These are phyloP conservation scores for Murina feae DNA, from an alignment of 2,113 vertebrate genomes.

Conservation along the genomic window DNA sequence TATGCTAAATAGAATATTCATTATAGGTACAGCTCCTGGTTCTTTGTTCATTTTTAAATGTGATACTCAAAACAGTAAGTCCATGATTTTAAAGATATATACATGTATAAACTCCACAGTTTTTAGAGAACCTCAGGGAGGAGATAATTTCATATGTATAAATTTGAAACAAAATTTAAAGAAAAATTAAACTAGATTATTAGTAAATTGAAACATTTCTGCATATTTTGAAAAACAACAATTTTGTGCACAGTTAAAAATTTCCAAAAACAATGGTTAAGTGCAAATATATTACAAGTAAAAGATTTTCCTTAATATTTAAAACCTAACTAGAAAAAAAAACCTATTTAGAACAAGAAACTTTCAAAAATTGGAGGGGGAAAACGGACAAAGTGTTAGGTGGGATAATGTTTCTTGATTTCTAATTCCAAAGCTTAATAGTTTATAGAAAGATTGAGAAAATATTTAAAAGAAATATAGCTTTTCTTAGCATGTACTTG, in stretches of 20 bases:
- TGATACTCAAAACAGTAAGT: constrained; percentile 1
- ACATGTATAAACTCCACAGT: not conserved
- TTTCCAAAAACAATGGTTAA: not conserved
- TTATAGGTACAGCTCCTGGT: not conserved
- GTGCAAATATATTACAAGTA: not conserved
- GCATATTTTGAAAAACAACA: constrained; percentile 10
- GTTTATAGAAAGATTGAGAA: not conserved
- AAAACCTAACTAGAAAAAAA: not conserved
- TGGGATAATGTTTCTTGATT: not conserved
- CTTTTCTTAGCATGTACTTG: not conserved
- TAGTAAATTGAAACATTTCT: constrained; percentile 12
- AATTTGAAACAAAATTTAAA: not conserved
- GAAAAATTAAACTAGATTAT: not conserved
- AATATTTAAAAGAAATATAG: not conserved
- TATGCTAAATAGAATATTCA: not conserved
- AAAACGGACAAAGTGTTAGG: not conserved
- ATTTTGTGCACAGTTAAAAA: not conserved
- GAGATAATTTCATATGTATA: not conserved
- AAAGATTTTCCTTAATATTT: not conserved
- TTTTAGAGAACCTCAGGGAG: not conserved
- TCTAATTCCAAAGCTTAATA: not conserved
- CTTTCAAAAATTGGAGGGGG: not conserved
- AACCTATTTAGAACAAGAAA: not conserved
- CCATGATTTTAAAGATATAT: not conserved
- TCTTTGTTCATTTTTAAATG: not conserved